Evolutionary conservation across 1,140 invertebrate genomes (phyloP).

Genomic region (Sycophaga agraensis): DNA sequence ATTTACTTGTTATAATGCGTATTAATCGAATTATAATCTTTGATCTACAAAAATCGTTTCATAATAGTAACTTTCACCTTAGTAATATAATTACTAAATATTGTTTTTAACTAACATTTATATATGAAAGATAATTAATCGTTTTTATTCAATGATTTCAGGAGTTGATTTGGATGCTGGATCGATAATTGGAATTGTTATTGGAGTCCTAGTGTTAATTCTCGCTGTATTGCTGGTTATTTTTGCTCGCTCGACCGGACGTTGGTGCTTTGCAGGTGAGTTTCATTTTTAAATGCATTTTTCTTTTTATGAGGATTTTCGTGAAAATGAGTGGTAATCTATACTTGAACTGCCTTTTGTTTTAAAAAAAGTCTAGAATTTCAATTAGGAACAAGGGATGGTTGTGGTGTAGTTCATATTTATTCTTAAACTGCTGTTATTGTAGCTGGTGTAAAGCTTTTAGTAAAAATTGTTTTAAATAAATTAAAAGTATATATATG

Average conservation of each 20-base stretch:
- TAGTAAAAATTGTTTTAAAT: conserved; percentile 5
- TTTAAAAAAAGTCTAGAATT: neutral
- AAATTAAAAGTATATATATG: too few relatives aligned
- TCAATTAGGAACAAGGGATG: conserved; percentile 1
- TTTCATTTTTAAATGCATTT: conserved; percentile 34
- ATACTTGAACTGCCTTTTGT: neutral
- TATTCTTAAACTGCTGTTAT: conserved; percentile 13
- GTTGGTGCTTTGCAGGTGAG: conserved; percentile 84
- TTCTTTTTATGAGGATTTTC: neutral
- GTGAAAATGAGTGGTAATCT: too few relatives aligned
- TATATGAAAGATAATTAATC: conserved; percentile 21
- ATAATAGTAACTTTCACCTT: too few relatives aligned
- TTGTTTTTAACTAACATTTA: neutral
- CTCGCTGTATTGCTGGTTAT: conserved; percentile 68
- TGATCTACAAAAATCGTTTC: too few relatives aligned
- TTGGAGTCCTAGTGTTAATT: conserved; percentile 67
- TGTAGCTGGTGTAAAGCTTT: conserved; percentile 21
- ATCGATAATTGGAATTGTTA: conserved; percentile 74
- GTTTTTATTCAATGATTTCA: conserved; percentile 41
- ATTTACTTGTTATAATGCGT: too few relatives aligned
- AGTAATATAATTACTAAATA: neutral
- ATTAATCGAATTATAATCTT: too few relatives aligned
- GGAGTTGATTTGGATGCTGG: conserved; percentile 71
- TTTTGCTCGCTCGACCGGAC: conserved; percentile 74
- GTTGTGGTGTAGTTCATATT: conserved; percentile 20